A percentile compares a stretch with the other conserved stretches of the same genome.
phyloP scores from a whole-genome alignment of 2,888 invertebrate species.

The Epistrophe eligans region DNA sequence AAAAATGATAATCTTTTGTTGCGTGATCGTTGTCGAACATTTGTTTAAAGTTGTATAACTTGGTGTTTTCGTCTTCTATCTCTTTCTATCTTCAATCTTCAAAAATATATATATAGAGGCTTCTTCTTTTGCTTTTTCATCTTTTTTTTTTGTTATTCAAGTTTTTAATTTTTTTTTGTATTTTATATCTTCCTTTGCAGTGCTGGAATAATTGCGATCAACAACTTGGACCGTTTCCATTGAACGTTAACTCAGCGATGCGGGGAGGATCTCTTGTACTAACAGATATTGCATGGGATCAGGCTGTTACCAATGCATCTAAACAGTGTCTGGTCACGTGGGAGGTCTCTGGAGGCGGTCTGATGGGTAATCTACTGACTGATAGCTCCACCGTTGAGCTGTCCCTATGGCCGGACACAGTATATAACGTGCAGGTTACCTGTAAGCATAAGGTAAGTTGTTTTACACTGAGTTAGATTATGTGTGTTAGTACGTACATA shows the following conservation, averaged over 20 bases:
- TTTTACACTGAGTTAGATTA: slow-evolving; percentile 1
- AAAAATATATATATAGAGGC: slow-evolving; percentile 14
- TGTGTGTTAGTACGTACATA: neutral
- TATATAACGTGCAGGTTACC: slow-evolving; percentile 91
- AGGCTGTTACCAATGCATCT: slow-evolving; percentile 80
- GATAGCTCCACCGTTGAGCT: slow-evolving; percentile 91
- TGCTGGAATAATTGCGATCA: slow-evolving; percentile 81
- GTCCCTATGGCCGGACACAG: slow-evolving; percentile 91
- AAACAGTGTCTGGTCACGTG: slow-evolving; percentile 90
- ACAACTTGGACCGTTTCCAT: slow-evolving; percentile 79
- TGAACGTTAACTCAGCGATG: slow-evolving; percentile 80
- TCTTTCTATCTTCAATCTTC: slow-evolving; percentile 15
- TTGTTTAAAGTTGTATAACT: slow-evolving; percentile 74
- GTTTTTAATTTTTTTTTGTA: slow-evolving; percentile 57
- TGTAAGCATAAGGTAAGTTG: slow-evolving; percentile 81
- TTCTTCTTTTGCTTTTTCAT: slow-evolving; percentile 18
- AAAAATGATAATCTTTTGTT: slow-evolving; percentile 75
- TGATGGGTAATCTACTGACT: slow-evolving; percentile 92
- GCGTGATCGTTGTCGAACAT: slow-evolving; percentile 76
- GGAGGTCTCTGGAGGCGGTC: slow-evolving; percentile 92
- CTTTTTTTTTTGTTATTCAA: slow-evolving; percentile 17
- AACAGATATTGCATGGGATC: slow-evolving; percentile 81
- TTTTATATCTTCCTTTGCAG: slow-evolving; percentile 76
- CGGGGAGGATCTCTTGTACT: slow-evolving; percentile 80
- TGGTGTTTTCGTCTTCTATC: slow-evolving; percentile 30